phyloP scores from a whole-genome alignment of 2,113 vertebrate genomes.

The Oncorhynchus tshawytscha region DNA sequence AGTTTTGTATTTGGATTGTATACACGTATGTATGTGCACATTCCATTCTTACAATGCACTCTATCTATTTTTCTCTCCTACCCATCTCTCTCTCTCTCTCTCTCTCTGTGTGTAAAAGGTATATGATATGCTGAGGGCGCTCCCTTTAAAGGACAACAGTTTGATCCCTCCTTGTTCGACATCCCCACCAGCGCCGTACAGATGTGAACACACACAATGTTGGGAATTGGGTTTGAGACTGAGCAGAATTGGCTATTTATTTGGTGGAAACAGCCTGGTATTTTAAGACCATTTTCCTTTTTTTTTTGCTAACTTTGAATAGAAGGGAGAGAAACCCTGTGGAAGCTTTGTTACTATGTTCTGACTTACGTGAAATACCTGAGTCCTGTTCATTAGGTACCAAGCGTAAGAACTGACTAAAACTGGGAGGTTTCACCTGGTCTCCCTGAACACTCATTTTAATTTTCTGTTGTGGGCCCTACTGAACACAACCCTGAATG shows the following conservation, averaged over 20 bases:
- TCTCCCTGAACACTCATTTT: background rate
- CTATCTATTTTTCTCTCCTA: too few relatives aligned
- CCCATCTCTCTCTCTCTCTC: background rate
- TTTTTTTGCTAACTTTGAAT: background rate
- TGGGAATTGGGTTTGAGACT: background rate
- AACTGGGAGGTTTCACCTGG: background rate
- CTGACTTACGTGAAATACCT: background rate
- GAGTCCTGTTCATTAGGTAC: too few relatives aligned
- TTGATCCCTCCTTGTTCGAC: constrained; percentile 96
- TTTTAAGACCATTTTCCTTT: background rate
- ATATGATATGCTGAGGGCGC: constrained; percentile 95
- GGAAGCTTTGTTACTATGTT: background rate
- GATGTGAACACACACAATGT: constrained; percentile 76
- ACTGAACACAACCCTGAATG: too few relatives aligned
- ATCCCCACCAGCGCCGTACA: constrained; percentile 91
- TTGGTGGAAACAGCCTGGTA: background rate
- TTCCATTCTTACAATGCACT: too few relatives aligned
- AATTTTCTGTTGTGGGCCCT: background rate
- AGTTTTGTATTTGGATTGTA: too few relatives aligned
- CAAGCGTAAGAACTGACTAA: too few relatives aligned
- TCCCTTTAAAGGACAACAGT: constrained; percentile 91
- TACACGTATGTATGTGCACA: too few relatives aligned
- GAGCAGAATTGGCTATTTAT: background rate
- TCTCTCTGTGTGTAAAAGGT: constrained; percentile 79
- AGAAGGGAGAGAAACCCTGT: background rate